Base-by-base conservation (phyloP, 2,888 invertebrate genomes). In the Fragum sueziense region DNA sequence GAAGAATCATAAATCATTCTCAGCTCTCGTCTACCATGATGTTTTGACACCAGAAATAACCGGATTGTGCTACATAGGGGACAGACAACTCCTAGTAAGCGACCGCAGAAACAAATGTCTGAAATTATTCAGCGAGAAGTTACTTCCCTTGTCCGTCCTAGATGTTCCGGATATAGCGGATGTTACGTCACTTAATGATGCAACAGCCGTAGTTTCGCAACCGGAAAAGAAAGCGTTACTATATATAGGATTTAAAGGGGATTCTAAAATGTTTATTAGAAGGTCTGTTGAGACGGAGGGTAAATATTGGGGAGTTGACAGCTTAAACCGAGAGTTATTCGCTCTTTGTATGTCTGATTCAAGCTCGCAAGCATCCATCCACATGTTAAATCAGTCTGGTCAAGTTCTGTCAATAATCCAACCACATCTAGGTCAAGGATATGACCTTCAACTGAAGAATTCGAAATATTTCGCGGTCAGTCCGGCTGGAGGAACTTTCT, bases 401-500 rank as follows among this genome's bases (percentile, higher is more conserved):
- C 25, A 76, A 25, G 37, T 71, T n/a, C 31, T 71, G 52, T 57
- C 70, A n/a, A 51, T 71, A 29, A 61, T 76, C 9, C 65, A 71
- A 22, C 62, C 71, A 0, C 54, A 67, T 52, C 33, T 59, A 25
- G 41, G 47, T 37, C 57, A 27, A 22, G 47, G 37, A 57, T 41
- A 71, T 41, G 41, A 65, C 7, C 57, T 52, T 22, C 33, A 62
- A 34, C 27, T 62, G 4, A 47, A 61, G 14, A 37, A 41, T n/a
- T 33, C 71, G 17, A 70, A 54, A 20, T 67, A 71, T 31, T 67
- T 76, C 20, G 59, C 71, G 0, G 65, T 71, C 1, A 76, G 76
- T 59, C 76, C 76, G 6, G 37, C 67, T 17, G 76, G 76, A 27
- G 76, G 76, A 29, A 76, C 76, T 7, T 37, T 76, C 37, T 76